Evolutionary conservation across 2,888 invertebrate species (phyloP).

Genomic region (Diploptera punctata): DNA sequence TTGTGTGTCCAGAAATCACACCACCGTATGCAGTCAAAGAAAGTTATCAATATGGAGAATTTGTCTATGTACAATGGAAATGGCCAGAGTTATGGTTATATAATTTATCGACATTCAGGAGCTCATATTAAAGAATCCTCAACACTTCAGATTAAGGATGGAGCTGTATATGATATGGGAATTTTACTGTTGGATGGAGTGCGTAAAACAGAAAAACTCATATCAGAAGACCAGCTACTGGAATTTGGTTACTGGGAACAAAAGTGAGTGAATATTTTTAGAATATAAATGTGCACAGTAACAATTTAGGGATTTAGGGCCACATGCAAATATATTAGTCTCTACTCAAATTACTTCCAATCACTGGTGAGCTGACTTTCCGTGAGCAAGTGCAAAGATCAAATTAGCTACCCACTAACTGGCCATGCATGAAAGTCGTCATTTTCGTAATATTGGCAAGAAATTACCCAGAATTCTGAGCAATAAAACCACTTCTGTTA

Average conservation of each 20-base stretch:
- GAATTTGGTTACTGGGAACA: slow-evolving; percentile 56
- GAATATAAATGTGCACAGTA: too few relatives aligned
- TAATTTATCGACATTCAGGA: slow-evolving; percentile 58
- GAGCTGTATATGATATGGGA: slow-evolving; percentile 58
- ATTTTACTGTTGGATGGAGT: slow-evolving; percentile 58
- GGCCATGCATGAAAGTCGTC: too few relatives aligned
- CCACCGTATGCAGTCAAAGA: slow-evolving; percentile 37
- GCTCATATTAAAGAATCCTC: slow-evolving; percentile 46
- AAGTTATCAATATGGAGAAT: slow-evolving; percentile 49
- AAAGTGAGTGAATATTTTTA: slow-evolving; percentile 47
- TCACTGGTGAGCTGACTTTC: too few relatives aligned
- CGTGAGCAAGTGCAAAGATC: too few relatives aligned
- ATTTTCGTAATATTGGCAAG: too few relatives aligned
- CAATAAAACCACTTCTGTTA: too few relatives aligned
- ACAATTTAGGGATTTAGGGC: too few relatives aligned
- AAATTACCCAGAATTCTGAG: too few relatives aligned
- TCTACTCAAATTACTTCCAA: too few relatives aligned
- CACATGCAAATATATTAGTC: too few relatives aligned
- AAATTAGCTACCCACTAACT: too few relatives aligned
- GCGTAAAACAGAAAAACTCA: slow-evolving; percentile 53
- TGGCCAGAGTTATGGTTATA: slow-evolving; percentile 65
- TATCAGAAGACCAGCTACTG: slow-evolving; percentile 48
- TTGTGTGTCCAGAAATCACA: too few relatives aligned
- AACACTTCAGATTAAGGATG: slow-evolving; percentile 54
- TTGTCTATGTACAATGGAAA: slow-evolving; percentile 53